Conservation (phyloP, 2,797 vertebrate species). For the Atherinosoma microstoma region DNA sequence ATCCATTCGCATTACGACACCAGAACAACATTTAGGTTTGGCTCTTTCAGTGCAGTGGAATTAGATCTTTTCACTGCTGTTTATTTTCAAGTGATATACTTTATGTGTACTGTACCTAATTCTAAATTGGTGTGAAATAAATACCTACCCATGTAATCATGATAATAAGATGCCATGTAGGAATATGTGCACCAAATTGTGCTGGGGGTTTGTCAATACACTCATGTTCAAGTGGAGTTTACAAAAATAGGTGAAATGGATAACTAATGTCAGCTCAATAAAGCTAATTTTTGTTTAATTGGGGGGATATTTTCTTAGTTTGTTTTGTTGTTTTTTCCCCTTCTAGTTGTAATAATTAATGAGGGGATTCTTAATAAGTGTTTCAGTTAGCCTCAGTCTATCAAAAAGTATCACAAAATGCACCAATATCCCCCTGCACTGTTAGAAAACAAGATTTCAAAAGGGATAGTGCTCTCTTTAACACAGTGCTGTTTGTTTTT, state of each 20-base stretch:
- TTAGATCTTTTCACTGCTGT: slow-evolving; percentile 44
- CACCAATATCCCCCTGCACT: slow-evolving; percentile 59
- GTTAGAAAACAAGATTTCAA: slow-evolving; percentile 63
- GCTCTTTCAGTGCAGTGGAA: slow-evolving; percentile 51
- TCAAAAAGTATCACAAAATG: slow-evolving; percentile 78
- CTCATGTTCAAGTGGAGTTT: slow-evolving; percentile 11
- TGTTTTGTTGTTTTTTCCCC: slow-evolving; percentile 8
- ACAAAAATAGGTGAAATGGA: slow-evolving; percentile 47
- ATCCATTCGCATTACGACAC: slow-evolving; percentile 59
- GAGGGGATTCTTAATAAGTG: slow-evolving; percentile 31
- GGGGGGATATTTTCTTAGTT: neutral
- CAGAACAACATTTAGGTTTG: slow-evolving; percentile 55
- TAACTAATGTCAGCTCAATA: slow-evolving; percentile 21
- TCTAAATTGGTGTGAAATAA: slow-evolving; percentile 56
- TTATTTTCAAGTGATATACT: slow-evolving; percentile 57
- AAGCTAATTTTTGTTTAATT: neutral
- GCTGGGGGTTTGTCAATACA: slow-evolving; percentile 46
- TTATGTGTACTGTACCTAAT: slow-evolving; percentile 50
- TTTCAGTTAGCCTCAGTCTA: slow-evolving; percentile 51
- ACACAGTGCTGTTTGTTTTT: slow-evolving; percentile 68
- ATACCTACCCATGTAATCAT: slow-evolving; percentile 60
- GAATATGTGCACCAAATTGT: slow-evolving; percentile 53
- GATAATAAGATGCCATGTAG: slow-evolving; percentile 58
- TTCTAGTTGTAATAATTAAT: slow-evolving; percentile 29
- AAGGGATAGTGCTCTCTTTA: slow-evolving; percentile 76